Conservation (phyloP, 2,113 vertebrate genomes). For the Trichechus manatus region DNA sequence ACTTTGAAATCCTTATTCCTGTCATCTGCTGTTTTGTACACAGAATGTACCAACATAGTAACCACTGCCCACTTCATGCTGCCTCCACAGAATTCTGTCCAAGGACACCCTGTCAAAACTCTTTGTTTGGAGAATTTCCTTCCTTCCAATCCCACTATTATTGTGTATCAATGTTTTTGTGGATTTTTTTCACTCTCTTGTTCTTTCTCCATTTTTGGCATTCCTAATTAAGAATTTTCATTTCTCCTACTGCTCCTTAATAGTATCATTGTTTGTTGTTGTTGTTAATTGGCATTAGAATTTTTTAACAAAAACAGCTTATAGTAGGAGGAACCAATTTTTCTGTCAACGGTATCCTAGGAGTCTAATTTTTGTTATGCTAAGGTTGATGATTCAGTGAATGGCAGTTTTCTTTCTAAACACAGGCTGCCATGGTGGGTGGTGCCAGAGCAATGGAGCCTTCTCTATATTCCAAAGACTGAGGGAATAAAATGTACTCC, state of each 20-base stretch:
- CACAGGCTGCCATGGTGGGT: background rate
- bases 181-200: background rate
- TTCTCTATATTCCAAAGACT: background rate
- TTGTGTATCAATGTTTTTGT: background rate
- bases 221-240: background rate
- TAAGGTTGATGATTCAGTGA: background rate
- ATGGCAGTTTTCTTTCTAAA: conserved; percentile 33
- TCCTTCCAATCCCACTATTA: background rate
- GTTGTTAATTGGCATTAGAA: background rate
- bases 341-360: background rate
- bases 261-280: background rate
- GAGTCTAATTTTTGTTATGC: background rate
- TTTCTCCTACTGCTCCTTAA: conserved; percentile 6
- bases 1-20: conserved; percentile 48
- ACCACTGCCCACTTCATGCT: conserved; percentile 65
- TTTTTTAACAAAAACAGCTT: background rate
- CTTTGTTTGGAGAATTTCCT: conserved; percentile 58
- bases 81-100: conserved; percentile 67
- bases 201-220: conserved; percentile 55
- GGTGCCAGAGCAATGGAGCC: background rate
- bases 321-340: background rate
- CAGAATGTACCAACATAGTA: conserved; percentile 53
- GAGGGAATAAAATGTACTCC: background rate
- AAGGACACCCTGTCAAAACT: conserved; percentile 67
- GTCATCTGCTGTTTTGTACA: conserved; percentile 62